Conservation (phyloP, 2,888 invertebrate genomes). For the Nudaria mundana region DNA sequence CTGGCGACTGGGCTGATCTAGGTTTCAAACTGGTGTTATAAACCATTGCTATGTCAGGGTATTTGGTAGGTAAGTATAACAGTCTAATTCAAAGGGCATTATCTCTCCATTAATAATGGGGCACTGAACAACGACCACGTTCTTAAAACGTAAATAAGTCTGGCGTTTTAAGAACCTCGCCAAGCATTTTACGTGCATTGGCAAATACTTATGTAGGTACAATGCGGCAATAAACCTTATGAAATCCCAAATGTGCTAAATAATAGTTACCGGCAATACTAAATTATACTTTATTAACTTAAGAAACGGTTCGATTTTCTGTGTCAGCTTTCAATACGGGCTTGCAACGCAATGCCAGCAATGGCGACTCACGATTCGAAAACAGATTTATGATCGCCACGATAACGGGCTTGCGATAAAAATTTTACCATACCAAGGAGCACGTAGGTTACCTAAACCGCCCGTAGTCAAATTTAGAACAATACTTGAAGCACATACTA, state of each 20-base stretch:
- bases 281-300: slow-evolving; percentile 63
- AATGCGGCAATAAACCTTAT: slow-evolving; percentile 70
- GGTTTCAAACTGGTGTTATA: no score
- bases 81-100: slow-evolving; percentile 36
- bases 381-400: slow-evolving; percentile 80
- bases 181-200: slow-evolving; percentile 78
- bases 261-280: slow-evolving; percentile 45
- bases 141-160: slow-evolving; percentile 71
- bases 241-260: slow-evolving; percentile 58
- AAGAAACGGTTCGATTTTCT: slow-evolving; percentile 53
- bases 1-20: no score
- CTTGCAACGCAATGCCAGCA: slow-evolving; percentile 50
- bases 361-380: slow-evolving; percentile 77
- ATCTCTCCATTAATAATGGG: slow-evolving; percentile 30
- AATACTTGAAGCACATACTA: slow-evolving; percentile 23
- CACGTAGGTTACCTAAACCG: slow-evolving; percentile 36
- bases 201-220: slow-evolving; percentile 78
- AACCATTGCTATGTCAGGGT: no score
- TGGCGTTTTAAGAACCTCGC: slow-evolving; percentile 74
- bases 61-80: no score
- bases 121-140: slow-evolving; percentile 34
- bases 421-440: slow-evolving; percentile 67
- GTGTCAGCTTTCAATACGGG: slow-evolving; percentile 47
- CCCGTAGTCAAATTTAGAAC: slow-evolving; percentile 33
- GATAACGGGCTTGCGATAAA: slow-evolving; percentile 80